These are phyloP conservation scores for Syngnathus acus DNA, from an alignment of 2,797 vertebrate genomes.

Conservation along the genomic window DNA sequence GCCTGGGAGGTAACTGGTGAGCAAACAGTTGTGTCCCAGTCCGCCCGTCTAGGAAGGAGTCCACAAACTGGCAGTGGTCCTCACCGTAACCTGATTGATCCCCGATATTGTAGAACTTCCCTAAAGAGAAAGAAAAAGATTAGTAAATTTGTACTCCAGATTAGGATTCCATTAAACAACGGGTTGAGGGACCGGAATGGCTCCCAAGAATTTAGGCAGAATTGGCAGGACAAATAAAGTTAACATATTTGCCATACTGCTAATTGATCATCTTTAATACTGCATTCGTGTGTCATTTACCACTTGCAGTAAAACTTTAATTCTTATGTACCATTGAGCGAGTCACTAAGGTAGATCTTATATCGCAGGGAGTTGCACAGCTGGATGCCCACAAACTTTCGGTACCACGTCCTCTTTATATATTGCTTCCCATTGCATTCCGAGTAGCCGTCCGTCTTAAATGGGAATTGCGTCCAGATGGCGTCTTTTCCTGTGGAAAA, in stretches of 20 bases:
- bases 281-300: not conserved
- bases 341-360: conserved; percentile 96
- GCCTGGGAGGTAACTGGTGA: conserved; percentile 77
- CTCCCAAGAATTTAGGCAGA: not conserved
- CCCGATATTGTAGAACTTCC: conserved; percentile 95
- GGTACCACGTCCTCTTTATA: conserved; percentile 97
- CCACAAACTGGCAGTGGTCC: conserved; percentile 98
- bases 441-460: conserved; percentile 83
- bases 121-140: conserved; percentile 55
- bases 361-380: conserved; percentile 98
- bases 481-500: conserved; percentile 82
- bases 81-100: conserved; percentile 92
- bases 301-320: not conserved
- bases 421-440: conserved; percentile 91
- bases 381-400: conserved; percentile 97
- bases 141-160: not conserved
- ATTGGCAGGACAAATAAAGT: not conserved
- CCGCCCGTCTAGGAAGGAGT: conserved; percentile 91
- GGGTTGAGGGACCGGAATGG: too few relatives aligned
- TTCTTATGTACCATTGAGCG: conserved; percentile 80
- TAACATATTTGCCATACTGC: not conserved
- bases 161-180: not conserved
- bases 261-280: too few relatives aligned
- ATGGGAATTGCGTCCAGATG: conserved; percentile 94
- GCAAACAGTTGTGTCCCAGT: conserved; percentile 78